phyloP scores from a whole-genome alignment of 2,113 vertebrate species.

The Bubo bubo region DNA sequence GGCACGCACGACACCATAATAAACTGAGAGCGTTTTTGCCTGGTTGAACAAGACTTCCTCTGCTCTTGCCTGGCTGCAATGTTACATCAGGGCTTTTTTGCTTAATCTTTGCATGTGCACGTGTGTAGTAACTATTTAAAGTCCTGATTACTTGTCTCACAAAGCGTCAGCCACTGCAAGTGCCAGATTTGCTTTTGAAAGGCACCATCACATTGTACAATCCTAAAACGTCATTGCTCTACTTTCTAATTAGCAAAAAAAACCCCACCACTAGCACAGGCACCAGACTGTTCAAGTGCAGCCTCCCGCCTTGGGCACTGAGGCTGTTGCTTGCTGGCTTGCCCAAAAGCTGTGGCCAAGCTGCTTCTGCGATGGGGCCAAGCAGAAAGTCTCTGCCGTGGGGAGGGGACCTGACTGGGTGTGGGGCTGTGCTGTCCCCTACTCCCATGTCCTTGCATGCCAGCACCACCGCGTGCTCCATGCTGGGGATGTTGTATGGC shows the following conservation, averaged over 20 bases:
- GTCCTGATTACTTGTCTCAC: background rate
- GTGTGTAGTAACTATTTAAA: background rate
- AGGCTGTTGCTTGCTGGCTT: background rate
- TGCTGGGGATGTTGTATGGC: background rate
- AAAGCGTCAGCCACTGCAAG: background rate
- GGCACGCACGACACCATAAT: background rate
- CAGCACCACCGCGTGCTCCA: fast-evolving
- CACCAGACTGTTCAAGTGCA: fast-evolving
- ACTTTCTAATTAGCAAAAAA: background rate
- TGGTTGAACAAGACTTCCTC: slow-evolving; percentile 45
- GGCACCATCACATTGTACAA: fast-evolving
- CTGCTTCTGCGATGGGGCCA: background rate
- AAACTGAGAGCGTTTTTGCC: background rate
- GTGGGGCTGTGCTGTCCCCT: background rate
- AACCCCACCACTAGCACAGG: background rate
- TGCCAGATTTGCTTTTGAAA: background rate
- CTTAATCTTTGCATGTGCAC: background rate
- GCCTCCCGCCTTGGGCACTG: background rate
- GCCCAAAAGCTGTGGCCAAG: background rate
- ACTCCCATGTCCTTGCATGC: fast-evolving
- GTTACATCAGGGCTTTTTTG: background rate
- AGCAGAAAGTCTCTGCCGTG: background rate
- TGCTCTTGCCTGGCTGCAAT: background rate
- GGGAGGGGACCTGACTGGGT: fast-evolving
- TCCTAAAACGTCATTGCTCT: background rate